Conservation (phyloP, 2,888 invertebrate genomes). For the Thecophora atra region DNA sequence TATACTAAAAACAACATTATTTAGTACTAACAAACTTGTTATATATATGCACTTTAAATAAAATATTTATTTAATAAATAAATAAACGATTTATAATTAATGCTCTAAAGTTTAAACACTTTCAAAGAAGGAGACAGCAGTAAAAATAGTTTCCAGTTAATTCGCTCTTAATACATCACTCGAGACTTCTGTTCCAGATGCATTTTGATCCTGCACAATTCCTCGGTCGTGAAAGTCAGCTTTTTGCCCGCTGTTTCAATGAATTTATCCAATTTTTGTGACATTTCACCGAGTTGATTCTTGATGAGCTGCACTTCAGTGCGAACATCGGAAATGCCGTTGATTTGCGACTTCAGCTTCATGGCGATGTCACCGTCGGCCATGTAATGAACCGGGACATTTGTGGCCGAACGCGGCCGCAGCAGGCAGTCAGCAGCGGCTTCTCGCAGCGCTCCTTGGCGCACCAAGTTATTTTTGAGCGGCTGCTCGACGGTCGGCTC, state of each 20-base stretch:
- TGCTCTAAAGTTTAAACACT: too few relatives aligned
- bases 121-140: too few relatives aligned
- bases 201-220: constrained; percentile 57
- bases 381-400: constrained; percentile 56
- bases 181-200: constrained; percentile 51
- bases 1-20: not conserved
- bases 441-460: constrained; percentile 29
- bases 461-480: constrained; percentile 32
- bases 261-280: constrained; percentile 57
- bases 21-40: not conserved
- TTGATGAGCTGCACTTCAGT: constrained; percentile 55
- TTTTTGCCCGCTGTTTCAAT: constrained; percentile 56
- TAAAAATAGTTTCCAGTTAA: too few relatives aligned
- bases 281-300: constrained; percentile 53
- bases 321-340: constrained; percentile 52
- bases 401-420: constrained; percentile 61
- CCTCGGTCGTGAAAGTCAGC: constrained; percentile 57
- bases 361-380: constrained; percentile 49
- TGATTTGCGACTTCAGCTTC: constrained; percentile 54
- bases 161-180: constrained; percentile 32
- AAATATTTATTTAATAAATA: too few relatives aligned
- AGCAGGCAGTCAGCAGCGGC: constrained; percentile 54
- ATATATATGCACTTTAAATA: not conserved
- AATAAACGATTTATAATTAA: too few relatives aligned
- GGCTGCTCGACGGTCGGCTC: constrained; percentile 30